phyloP scores from a whole-genome alignment of 2,888 invertebrate species.

The Sicus ferrugineus region DNA sequence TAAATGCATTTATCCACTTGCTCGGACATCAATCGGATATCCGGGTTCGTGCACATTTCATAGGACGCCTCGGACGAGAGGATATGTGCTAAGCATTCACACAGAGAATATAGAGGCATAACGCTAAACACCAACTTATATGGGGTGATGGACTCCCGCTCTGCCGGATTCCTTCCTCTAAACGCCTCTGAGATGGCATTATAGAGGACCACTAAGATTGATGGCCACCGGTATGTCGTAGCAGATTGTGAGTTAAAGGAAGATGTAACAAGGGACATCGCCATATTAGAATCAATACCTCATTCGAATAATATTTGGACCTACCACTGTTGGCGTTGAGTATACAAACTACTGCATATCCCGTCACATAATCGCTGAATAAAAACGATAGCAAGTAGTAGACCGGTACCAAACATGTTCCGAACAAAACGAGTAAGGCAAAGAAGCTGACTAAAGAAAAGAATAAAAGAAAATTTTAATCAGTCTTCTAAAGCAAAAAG shows the following conservation, averaged over 20 bases:
- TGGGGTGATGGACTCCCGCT: neutral
- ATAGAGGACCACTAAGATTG: conserved; percentile 22
- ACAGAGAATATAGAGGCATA: conserved; percentile 39
- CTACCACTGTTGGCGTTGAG: conserved; percentile 17
- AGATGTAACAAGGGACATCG: neutral
- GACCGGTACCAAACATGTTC: neutral
- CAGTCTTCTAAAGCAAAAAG: no score
- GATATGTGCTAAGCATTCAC: conserved; percentile 41
- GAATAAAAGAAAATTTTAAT: neutral
- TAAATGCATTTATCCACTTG: conserved; percentile 37
- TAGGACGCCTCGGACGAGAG: conserved; percentile 34
- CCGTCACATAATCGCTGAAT: neutral
- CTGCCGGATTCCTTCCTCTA: neutral
- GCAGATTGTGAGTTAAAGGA: conserved; percentile 66
- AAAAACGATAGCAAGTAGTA: conserved; percentile 5
- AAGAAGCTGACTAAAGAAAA: conserved; percentile 3
- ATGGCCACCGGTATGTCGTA: no score
- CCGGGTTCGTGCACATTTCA: conserved; percentile 39
- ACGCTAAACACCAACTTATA: conserved; percentile 24
- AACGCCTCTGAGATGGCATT: neutral
- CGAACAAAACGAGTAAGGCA: conserved; percentile 15
- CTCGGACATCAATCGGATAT: conserved; percentile 40
- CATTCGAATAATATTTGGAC: neutral
- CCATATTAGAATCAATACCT: neutral
- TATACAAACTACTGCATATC: neutral